These are phyloP conservation scores for Drosophila helvetica DNA, from an alignment of 2,888 invertebrate species.

Conservation along the genomic window DNA sequence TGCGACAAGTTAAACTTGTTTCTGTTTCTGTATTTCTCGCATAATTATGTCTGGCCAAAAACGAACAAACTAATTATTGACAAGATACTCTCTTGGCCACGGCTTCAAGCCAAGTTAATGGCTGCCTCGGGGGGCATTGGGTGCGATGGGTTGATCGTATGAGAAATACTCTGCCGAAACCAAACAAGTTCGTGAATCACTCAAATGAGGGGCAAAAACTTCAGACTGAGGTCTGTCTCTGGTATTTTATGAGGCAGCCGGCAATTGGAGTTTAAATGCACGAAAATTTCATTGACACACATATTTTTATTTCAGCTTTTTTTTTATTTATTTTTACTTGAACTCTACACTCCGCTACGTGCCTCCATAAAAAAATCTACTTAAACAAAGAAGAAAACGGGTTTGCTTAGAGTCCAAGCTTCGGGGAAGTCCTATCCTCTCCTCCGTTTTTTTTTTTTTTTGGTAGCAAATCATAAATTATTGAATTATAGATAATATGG, in stretches of 20 bases:
- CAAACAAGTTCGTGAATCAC: constrained; percentile 68
- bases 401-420: constrained; percentile 23
- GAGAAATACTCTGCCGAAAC: constrained; percentile 5
- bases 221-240: constrained; percentile 3
- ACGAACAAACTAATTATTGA: constrained; percentile 61
- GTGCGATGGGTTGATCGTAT: constrained; percentile 3
- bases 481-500: background rate
- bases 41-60: constrained; percentile 44
- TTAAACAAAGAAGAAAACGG: constrained; percentile 24
- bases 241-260: constrained; percentile 33
- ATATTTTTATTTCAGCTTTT: constrained; percentile 34
- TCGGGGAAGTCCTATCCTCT: constrained; percentile 24
- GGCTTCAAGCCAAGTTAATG: constrained; percentile 4
- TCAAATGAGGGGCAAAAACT: constrained; percentile 2
- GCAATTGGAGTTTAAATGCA: constrained; percentile 62
- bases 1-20: constrained; percentile 69
- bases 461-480: background rate
- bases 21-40: constrained; percentile 41
- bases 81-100: constrained; percentile 29
- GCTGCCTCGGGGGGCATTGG: background rate
- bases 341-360: constrained; percentile 7
- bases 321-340: constrained; percentile 18
- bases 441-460: no score
- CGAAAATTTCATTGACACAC: constrained; percentile 74
- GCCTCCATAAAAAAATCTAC: background rate